Evolutionary conservation across 2,113 vertebrate genomes (phyloP).

Genomic region (Callaeas wilsoni): DNA sequence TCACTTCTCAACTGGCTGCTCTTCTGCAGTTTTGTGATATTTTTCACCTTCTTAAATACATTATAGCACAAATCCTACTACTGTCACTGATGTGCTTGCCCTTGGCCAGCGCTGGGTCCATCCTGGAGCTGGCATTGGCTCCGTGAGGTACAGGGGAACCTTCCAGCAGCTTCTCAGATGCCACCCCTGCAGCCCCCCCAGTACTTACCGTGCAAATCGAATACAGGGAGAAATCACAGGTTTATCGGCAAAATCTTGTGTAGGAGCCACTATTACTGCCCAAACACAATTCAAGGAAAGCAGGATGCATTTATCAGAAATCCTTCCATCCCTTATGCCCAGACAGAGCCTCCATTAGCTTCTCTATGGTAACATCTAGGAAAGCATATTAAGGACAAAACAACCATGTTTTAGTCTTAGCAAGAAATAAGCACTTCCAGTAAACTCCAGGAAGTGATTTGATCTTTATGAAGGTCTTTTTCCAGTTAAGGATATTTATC

Average conservation of each 20-base stretch:
- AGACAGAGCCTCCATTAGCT: background rate
- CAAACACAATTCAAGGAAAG: background rate
- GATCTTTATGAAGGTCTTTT: background rate
- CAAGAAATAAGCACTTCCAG: background rate
- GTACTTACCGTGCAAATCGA: background rate
- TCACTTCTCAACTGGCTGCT: background rate
- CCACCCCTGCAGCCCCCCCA: rapidly evolving
- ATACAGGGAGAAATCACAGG: background rate
- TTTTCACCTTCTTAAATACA: background rate
- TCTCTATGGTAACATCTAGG: background rate
- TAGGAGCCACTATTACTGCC: background rate
- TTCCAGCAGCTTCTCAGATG: background rate
- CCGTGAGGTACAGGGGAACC: rapidly evolving
- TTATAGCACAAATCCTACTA: background rate
- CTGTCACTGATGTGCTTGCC: background rate
- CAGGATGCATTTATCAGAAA: background rate
- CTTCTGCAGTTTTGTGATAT: background rate
- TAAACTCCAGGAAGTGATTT: background rate
- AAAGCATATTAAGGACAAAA: background rate
- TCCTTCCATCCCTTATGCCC: background rate
- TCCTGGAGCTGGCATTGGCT: background rate
- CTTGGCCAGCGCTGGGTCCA: rapidly evolving
- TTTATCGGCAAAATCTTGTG: background rate
- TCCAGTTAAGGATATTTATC: background rate
- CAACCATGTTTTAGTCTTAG: background rate